Percentiles rank a stretch among this genome's conserved stretches.
Conservation (phyloP, 2,888 invertebrate genomes). For the Gymnocheta viridis region DNA sequence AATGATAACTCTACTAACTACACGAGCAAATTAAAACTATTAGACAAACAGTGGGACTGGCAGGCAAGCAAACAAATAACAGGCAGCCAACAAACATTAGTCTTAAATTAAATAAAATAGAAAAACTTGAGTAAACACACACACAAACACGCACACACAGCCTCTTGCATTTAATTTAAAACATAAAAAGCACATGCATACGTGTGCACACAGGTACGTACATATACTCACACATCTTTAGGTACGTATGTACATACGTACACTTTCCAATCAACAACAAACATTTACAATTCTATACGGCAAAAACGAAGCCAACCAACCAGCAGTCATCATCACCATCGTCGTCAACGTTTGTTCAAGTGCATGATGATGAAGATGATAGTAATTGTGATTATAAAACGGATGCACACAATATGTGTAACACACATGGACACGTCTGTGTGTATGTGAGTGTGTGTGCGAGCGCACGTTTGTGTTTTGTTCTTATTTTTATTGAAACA, state of each 20-base stretch:
- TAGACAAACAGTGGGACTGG: background rate
- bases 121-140: background rate
- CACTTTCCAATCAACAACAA: slow-evolving; percentile 26
- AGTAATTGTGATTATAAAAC: slow-evolving; percentile 64
- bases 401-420: slow-evolving; percentile 53
- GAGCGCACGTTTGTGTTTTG: background rate
- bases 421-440: background rate
- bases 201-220: background rate
- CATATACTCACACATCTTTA: background rate
- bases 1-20: too few species aligned
- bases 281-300: background rate
- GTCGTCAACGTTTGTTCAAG: slow-evolving; percentile 18
- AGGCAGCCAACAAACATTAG: slow-evolving; percentile 24
- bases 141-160: background rate
- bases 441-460: background rate
- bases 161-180: background rate
- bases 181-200: too few species aligned
- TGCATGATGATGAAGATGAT: slow-evolving; percentile 35
- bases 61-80: background rate
- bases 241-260: too few species aligned
- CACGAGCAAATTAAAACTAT: slow-evolving; percentile 21
- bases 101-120: slow-evolving; percentile 24
- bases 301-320: slow-evolving; percentile 1
- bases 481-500: slow-evolving; percentile 36
- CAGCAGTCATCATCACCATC: slow-evolving; percentile 24